Conservation (phyloP, 2,113 vertebrate genomes). For the Pelusios castaneus region DNA sequence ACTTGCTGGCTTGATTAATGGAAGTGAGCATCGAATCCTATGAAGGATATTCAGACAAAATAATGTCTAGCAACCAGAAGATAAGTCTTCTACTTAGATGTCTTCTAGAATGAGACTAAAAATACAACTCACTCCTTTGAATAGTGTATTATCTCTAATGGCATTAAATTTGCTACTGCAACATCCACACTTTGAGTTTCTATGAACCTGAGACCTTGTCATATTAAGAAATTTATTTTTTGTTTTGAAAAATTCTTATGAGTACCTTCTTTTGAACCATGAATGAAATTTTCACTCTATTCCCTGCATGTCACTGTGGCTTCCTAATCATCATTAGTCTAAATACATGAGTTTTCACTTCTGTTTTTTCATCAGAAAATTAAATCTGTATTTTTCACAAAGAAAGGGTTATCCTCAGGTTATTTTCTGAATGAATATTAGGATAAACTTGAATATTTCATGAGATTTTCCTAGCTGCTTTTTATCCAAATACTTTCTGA, state of each 20-base stretch:
- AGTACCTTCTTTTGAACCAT: neutral
- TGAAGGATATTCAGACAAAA: neutral
- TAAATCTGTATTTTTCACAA: neutral
- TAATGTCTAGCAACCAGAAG: neutral
- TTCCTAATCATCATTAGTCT: neutral
- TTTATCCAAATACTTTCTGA: neutral
- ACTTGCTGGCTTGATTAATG: neutral
- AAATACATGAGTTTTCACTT: neutral
- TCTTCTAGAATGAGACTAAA: slow-evolving; percentile 36
- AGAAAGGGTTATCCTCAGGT: neutral
- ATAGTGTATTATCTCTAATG: neutral
- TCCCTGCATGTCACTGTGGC: neutral
- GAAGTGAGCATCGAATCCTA: neutral
- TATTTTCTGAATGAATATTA: slow-evolving; percentile 2
- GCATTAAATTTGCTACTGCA: slow-evolving; percentile 26
- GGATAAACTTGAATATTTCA: neutral
- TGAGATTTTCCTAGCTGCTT: slow-evolving; percentile 34
- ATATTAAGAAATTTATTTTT: neutral
- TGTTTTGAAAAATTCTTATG: neutral
- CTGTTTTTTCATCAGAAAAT: neutral
- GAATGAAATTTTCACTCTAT: neutral
- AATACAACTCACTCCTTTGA: slow-evolving; percentile 15
- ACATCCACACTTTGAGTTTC: slow-evolving; percentile 16
- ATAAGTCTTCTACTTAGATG: neutral
- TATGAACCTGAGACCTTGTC: neutral